These are phyloP conservation scores for Copsychus sechellarum DNA, from an alignment of 2,113 vertebrate genomes.

Conservation along the genomic window DNA sequence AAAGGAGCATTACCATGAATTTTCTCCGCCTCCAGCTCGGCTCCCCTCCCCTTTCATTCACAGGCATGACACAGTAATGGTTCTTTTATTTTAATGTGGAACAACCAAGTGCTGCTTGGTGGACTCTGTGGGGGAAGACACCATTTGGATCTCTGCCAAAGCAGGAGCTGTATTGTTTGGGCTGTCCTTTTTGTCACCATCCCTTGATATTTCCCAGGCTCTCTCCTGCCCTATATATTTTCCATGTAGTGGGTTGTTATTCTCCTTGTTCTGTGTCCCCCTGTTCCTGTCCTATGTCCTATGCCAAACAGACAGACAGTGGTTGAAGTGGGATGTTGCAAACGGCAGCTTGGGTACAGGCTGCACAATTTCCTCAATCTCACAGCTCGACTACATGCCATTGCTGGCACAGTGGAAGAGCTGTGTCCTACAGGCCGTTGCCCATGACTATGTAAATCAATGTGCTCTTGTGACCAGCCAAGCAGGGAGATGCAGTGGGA, in stretches of 20 bases:
- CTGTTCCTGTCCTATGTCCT: fast-evolving
- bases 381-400: neutral
- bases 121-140: neutral
- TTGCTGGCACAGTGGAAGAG: neutral
- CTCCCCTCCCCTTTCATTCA: neutral
- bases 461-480: neutral
- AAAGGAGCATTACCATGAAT: neutral
- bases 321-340: neutral
- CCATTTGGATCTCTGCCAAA: neutral
- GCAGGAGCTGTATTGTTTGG: neutral
- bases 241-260: neutral
- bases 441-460: conserved; percentile 37
- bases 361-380: neutral
- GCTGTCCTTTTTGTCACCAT: neutral
- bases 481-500: neutral
- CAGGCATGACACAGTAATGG: neutral
- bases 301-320: neutral
- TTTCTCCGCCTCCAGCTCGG: fast-evolving
- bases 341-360: neutral
- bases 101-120: neutral
- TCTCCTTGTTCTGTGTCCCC: neutral
- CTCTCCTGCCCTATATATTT: neutral
- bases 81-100: neutral
- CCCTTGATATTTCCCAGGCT: neutral
- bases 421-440: neutral